These are phyloP conservation scores for Solen grandis DNA, from an alignment of 1,140 invertebrate species.

Conservation along the genomic window DNA sequence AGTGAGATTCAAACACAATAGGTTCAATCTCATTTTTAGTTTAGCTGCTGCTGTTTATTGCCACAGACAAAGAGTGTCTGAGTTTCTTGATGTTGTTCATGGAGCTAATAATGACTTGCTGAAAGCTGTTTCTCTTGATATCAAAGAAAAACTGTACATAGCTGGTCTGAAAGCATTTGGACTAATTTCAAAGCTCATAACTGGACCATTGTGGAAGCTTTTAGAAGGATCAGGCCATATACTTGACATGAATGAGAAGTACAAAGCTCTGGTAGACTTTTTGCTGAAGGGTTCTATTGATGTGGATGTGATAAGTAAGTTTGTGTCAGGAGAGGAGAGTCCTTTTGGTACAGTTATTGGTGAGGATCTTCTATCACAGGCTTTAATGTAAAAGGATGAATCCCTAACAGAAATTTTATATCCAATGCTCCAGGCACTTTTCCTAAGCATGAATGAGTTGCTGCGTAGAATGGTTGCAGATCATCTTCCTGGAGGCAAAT, in stretches of 20 bases:
- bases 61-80: not conserved
- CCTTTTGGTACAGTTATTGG: slow-evolving; percentile 2
- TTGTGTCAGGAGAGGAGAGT: slow-evolving; percentile 12
- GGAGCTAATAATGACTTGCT: slow-evolving; percentile 24
- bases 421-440: not conserved
- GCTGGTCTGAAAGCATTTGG: slow-evolving; percentile 52
- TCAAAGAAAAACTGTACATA: slow-evolving; percentile 15
- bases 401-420: not conserved
- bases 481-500: slow-evolving; percentile 18
- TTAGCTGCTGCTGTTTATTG: slow-evolving; percentile 26
- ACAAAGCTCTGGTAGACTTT: not conserved
- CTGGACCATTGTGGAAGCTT: slow-evolving; percentile 50
- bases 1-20: slow-evolving; percentile 34
- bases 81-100: slow-evolving; percentile 37
- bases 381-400: not conserved
- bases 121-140: slow-evolving; percentile 37
- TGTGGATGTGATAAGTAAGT: not conserved
- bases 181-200: slow-evolving; percentile 49
- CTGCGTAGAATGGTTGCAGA: slow-evolving; percentile 23
- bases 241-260: slow-evolving; percentile 37
- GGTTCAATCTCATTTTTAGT: slow-evolving; percentile 55
- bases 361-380: not conserved
- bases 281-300: slow-evolving; percentile 1
- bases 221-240: slow-evolving; percentile 45
- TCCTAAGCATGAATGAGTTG: not conserved